Evolutionary conservation across 2,888 invertebrate species (phyloP).

Genomic region (Catocala sponsa): DNA sequence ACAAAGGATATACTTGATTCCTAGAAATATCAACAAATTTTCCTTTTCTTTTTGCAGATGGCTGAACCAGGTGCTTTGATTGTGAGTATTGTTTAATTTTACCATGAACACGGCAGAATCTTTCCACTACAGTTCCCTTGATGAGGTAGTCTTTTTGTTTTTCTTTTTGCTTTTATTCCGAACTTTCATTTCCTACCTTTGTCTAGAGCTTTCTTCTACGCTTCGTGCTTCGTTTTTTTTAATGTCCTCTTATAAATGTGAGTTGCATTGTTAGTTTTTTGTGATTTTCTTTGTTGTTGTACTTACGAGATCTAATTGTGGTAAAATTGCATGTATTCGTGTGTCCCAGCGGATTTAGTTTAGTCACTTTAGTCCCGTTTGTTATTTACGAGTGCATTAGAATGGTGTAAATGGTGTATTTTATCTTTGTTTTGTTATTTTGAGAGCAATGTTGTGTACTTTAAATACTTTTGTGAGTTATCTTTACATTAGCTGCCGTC

Average conservation of each 20-base stretch:
- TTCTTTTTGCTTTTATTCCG: slow-evolving; percentile 8
- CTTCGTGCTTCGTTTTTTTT: slow-evolving; percentile 34
- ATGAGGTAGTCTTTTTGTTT: slow-evolving; percentile 37
- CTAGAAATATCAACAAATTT: slow-evolving; percentile 13
- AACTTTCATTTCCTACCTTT: slow-evolving; percentile 41
- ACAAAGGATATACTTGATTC: too few species aligned
- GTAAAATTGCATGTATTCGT: slow-evolving; percentile 26
- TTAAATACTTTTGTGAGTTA: too few species aligned
- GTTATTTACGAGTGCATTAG: slow-evolving; percentile 7
- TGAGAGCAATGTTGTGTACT: too few species aligned
- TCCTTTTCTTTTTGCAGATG: slow-evolving; percentile 48
- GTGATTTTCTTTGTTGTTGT: slow-evolving; percentile 28
- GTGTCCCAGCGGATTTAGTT: slow-evolving; percentile 11
- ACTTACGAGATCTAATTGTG: slow-evolving; percentile 27
- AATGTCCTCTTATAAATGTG: slow-evolving; percentile 44
- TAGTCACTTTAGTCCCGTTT: slow-evolving; percentile 1
- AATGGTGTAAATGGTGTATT: not conserved
- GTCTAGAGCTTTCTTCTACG: slow-evolving; percentile 28
- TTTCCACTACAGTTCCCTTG: slow-evolving; percentile 29
- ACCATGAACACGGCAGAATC: slow-evolving; percentile 7
- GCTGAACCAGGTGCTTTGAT: slow-evolving; percentile 30
- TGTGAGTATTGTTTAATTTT: slow-evolving; percentile 36
- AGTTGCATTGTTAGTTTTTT: slow-evolving; percentile 31
- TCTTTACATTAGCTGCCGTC: too few species aligned
- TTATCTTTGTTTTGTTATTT: too few species aligned